Evolutionary conservation across 1,140 invertebrate species (phyloP).

Genomic region (Drosophila lini): DNA sequence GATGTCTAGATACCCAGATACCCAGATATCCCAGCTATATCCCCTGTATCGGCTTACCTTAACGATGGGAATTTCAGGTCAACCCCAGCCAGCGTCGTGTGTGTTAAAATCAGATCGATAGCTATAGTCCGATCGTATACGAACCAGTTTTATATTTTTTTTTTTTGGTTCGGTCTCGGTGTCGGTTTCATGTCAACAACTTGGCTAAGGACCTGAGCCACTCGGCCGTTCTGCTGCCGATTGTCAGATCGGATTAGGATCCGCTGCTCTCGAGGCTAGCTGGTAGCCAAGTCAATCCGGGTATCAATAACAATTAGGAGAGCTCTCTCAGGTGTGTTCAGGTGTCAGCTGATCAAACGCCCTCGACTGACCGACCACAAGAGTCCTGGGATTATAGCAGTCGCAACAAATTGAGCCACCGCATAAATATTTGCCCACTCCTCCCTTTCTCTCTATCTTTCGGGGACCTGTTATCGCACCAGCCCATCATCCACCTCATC

Average conservation of each 20-base stretch:
- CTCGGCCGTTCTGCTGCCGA: slow-evolving; percentile 61
- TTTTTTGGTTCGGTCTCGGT: slow-evolving; percentile 30
- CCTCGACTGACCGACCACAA: slow-evolving; percentile 61
- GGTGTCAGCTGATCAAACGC: slow-evolving; percentile 74
- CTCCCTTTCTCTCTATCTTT: neutral
- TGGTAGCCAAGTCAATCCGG: slow-evolving; percentile 36
- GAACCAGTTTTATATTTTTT: slow-evolving; percentile 55
- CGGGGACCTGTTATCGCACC: slow-evolving; percentile 67
- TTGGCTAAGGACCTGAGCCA: slow-evolving; percentile 64
- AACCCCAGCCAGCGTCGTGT: slow-evolving; percentile 61
- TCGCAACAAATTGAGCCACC: slow-evolving; percentile 52
- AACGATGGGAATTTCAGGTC: slow-evolving; percentile 70
- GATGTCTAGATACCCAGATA: slow-evolving; percentile 4
- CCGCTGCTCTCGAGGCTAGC: slow-evolving; percentile 11
- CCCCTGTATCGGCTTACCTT: slow-evolving; percentile 63
- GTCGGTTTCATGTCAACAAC: slow-evolving; percentile 70
- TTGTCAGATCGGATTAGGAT: slow-evolving; percentile 72
- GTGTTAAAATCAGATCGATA: slow-evolving; percentile 76
- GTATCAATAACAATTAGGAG: slow-evolving; percentile 47
- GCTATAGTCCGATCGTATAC: slow-evolving; percentile 51
- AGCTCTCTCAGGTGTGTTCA: slow-evolving; percentile 59
- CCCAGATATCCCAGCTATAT: slow-evolving; percentile 24
- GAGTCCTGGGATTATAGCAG: slow-evolving; percentile 24
- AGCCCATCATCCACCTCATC: slow-evolving; percentile 46
- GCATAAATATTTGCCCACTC: slow-evolving; percentile 41